Evolutionary conservation across 2,888 invertebrate species (phyloP).

Genomic region (Molorchus minor): DNA sequence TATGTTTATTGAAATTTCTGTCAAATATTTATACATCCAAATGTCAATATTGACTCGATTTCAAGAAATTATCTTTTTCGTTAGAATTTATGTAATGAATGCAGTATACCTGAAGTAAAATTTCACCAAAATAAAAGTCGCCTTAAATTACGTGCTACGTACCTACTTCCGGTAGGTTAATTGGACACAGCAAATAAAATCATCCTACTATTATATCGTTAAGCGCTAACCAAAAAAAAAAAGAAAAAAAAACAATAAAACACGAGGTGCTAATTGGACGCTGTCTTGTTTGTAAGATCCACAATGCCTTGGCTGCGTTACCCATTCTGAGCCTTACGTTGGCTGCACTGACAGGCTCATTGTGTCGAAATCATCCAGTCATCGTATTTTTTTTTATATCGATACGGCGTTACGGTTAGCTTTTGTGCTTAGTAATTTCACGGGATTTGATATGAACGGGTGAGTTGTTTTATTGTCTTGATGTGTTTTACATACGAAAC

Average conservation of each 20-base stretch:
- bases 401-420: conserved; percentile 21
- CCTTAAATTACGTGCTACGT: too few relatives aligned
- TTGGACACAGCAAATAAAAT: conserved; percentile 57
- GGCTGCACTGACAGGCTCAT: conserved; percentile 49
- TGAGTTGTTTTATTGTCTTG: conserved; percentile 15
- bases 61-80: too few relatives aligned
- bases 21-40: too few relatives aligned
- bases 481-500: conserved; percentile 1
- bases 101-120: too few relatives aligned
- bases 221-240: conserved; percentile 48
- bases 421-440: conserved; percentile 35
- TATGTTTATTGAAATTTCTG: too few relatives aligned
- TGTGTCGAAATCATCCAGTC: conserved; percentile 51
- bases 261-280: conserved; percentile 58
- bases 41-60: too few relatives aligned
- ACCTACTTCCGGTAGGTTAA: conserved; percentile 53
- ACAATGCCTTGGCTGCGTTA: conserved; percentile 48
- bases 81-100: too few relatives aligned
- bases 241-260: conserved; percentile 53
- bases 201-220: conserved; percentile 58
- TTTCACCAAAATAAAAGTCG: too few relatives aligned
- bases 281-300: conserved; percentile 53
- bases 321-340: conserved; percentile 49
- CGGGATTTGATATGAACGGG: conserved; percentile 18
- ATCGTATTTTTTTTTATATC: conserved; percentile 43